Evolutionary conservation across 2,888 invertebrate species (phyloP), one percentile per base, ranked within the genome.

Genomic region (Didymodactylos carnosus): DNA sequence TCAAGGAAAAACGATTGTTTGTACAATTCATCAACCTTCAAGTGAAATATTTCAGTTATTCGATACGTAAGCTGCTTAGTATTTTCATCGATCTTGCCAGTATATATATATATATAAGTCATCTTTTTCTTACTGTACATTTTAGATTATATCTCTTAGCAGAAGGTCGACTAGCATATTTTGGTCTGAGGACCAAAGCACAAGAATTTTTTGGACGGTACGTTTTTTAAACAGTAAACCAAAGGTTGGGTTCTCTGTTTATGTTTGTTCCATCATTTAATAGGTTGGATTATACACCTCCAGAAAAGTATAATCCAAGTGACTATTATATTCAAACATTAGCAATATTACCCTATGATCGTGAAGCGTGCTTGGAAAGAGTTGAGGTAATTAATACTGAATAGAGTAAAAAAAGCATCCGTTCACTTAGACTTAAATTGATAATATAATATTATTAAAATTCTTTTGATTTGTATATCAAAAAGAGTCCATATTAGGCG

Each of bases 21-120:
- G 90, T 79, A 94, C 94, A 1, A 91, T 95, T 77, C 95, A 95
- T 84, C 95, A 95, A 83, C 95, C 95, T 0, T 73, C 73, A 10
- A 73, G 75, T 70, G 76, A 75, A 71, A 75, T 71, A 39, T 72
- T 75, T 41, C 39, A 73, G 16, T 72, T 39, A 7, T 76, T 76
- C 88, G 90, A 0, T 86, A 62, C 62, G 62, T 62, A 35, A 62
- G 35, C n/a, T 35, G 10, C 87, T 4, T 87, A 94, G 82, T 82
- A 86, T 35, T 95, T 90, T 81, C 88, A 90, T 27, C 87, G 93
- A 85, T 94, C 95, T 80, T 92, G 94, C 83, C 90, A 83, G 80
- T 84, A 77, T 75, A 79, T 78, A n/a, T 41, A 49, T 71, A 23
- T 43, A 23, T 39, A 19, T 11, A 25, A 49, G 49, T 19, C 14